Evolutionary conservation across 1,140 invertebrate species (phyloP).

Genomic region (Drosophila pseudoananassae): DNA sequence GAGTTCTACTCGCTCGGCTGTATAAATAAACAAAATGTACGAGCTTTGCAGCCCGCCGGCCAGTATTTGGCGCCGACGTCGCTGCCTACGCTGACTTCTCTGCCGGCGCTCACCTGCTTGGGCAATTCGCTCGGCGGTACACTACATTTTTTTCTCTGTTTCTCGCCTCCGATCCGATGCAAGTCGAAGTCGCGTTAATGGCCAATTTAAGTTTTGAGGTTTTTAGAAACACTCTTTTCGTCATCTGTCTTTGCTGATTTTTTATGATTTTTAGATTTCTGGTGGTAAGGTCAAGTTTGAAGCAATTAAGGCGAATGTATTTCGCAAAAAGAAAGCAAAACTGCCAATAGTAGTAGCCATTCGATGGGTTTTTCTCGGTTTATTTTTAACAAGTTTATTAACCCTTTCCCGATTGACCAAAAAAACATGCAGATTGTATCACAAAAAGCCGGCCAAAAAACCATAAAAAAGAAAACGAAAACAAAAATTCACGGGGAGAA

Average conservation of each 20-base stretch:
- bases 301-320: conserved; percentile 60
- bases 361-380: conserved; percentile 41
- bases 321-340: conserved; percentile 75
- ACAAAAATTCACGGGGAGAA: conserved; percentile 10
- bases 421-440: conserved; percentile 63
- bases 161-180: conserved; percentile 55
- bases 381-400: conserved; percentile 73
- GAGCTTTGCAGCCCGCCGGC: conserved; percentile 43
- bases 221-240: conserved; percentile 28
- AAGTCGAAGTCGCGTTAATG: conserved; percentile 68
- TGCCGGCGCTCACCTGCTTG: conserved; percentile 20
- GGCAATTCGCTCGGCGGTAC: conserved; percentile 20
- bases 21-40: conserved; percentile 83
- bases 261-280: conserved; percentile 46
- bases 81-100: conserved; percentile 31
- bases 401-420: conserved; percentile 53
- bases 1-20: conserved; percentile 76
- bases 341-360: conserved; percentile 26
- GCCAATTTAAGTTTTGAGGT: conserved; percentile 51
- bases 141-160: conserved; percentile 24
- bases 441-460: conserved; percentile 25
- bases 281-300: conserved; percentile 78
- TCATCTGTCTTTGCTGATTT: conserved; percentile 11
- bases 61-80: conserved; percentile 39
- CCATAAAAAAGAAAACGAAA: conserved; percentile 21